phyloP scores from a whole-genome alignment of 2,888 invertebrate species.

The Pomacea canaliculata region DNA sequence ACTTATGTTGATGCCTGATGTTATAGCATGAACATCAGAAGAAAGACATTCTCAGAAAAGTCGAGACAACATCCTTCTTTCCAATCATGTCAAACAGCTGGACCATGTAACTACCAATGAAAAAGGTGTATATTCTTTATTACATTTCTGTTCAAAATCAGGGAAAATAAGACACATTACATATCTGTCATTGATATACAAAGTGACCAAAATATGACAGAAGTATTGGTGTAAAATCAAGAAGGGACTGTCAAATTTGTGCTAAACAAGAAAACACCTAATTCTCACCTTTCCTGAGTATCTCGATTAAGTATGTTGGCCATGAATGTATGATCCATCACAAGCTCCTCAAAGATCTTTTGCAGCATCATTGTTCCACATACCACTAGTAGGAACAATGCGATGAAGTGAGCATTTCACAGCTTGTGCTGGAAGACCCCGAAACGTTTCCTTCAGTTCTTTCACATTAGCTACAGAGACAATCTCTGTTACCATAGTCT shows the following conservation, averaged over 20 bases:
- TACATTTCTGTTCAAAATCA: no score
- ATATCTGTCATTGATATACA: no score
- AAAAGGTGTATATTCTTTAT: no score
- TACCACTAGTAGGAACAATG: slow-evolving; percentile 44
- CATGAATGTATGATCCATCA: slow-evolving; percentile 48
- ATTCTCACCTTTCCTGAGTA: slow-evolving; percentile 5
- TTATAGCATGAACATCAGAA: neutral
- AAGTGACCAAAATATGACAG: no score
- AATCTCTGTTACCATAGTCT: slow-evolving; percentile 65
- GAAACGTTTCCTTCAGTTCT: slow-evolving; percentile 51
- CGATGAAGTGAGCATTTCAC: slow-evolving; percentile 53
- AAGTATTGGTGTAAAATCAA: no score
- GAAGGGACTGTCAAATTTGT: no score
- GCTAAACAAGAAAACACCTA: neutral
- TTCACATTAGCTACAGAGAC: slow-evolving; percentile 45
- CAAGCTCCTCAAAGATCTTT: slow-evolving; percentile 54
- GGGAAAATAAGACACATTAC: no score
- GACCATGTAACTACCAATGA: neutral
- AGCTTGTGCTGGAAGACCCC: slow-evolving; percentile 52
- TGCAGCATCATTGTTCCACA: slow-evolving; percentile 52
- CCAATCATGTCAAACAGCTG: slow-evolving; percentile 25
- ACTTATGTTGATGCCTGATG: no score
- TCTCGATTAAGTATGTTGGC: slow-evolving; percentile 42
- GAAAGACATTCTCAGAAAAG: neutral
- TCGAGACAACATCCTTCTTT: slow-evolving; percentile 25